Conservation (phyloP, 2,113 vertebrate genomes). For the Cheirogaleus medius region DNA sequence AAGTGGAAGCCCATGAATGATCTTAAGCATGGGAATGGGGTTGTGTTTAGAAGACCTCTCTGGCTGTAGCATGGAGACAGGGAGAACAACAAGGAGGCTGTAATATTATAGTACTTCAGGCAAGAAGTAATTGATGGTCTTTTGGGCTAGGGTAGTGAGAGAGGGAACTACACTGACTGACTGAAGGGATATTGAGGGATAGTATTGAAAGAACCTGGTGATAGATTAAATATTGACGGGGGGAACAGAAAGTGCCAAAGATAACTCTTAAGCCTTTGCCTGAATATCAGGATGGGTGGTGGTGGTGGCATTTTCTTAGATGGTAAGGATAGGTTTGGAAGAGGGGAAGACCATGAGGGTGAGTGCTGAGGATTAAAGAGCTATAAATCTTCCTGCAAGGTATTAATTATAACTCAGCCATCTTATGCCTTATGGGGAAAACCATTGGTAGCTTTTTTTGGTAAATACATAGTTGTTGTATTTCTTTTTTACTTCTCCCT, state of each 20-base stretch:
- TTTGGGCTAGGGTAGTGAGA: neutral
- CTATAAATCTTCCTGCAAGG: neutral
- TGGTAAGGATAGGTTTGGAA: neutral
- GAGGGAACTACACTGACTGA: neutral
- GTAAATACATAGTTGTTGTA: neutral
- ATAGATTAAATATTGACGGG: neutral
- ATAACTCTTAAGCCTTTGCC: neutral
- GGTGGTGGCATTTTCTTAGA: neutral
- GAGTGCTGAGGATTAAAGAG: neutral
- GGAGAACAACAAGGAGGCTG: neutral
- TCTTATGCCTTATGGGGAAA: neutral
- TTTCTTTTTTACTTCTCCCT: neutral
- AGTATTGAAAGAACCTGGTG: neutral
- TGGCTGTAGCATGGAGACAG: neutral
- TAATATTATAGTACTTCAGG: neutral
- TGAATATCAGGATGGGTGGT: neutral
- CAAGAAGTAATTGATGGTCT: neutral
- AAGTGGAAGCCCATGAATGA: neutral
- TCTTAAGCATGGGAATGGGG: neutral
- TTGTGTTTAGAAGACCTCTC: neutral
- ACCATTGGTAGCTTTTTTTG: neutral
- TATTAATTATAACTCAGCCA: neutral
- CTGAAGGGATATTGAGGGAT: neutral
- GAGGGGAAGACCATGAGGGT: neutral
- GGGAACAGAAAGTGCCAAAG: neutral